Evolutionary conservation across 2,888 invertebrate genomes (phyloP), one percentile per base, ranked within the genome.

Genomic region (Epistrophella euchroma): DNA sequence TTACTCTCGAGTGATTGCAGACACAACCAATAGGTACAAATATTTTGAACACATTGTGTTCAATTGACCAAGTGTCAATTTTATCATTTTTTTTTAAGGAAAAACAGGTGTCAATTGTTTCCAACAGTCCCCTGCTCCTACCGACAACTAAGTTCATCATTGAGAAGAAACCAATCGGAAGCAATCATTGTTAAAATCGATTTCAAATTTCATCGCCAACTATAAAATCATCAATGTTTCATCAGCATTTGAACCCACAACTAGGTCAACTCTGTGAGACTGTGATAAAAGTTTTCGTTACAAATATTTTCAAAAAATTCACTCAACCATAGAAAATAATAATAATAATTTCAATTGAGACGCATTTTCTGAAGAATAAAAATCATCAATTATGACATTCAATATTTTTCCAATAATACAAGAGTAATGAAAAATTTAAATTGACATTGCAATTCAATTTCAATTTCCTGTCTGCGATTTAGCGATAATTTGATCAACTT

Each of bases 401-500:
- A n/a, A 43, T 62, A 43, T 62, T 37, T 11, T 15, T 35, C 2
- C 35, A 13, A 25, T 28, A 52, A 52, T n/a, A 28, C 22, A 7
- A 25, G 15, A 28, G 6, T 28, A 28, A 28, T 52, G 52, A 52
- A 68, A 50, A 52, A n/a, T 32, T 52, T n/a, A 70, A 75, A 64
- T 74, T 43, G 45, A 56, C 32, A 71, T 74, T 55, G 15, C 32
- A 37, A 62, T 66, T 85, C 47, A 47, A 76, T 68, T 76, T 35
- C 25, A 28, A 28, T 58, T 68, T 68, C 17, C 55, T 66, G 66
- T 85, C 80, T 76, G 80, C 40, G 19, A 76, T 47, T 64, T 25
- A 43, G 52, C 25, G 73, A 85, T 76, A 77, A 73, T 68, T 62
- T 62, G 55, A 32, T 62, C 74, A 64, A 68, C 71, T 50, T 47